A percentile compares a stretch with the other conserved stretches of the same genome.
Evolutionary conservation across 2,113 vertebrate species (phyloP).

Genomic region (Epinephelus lanceolatus): DNA sequence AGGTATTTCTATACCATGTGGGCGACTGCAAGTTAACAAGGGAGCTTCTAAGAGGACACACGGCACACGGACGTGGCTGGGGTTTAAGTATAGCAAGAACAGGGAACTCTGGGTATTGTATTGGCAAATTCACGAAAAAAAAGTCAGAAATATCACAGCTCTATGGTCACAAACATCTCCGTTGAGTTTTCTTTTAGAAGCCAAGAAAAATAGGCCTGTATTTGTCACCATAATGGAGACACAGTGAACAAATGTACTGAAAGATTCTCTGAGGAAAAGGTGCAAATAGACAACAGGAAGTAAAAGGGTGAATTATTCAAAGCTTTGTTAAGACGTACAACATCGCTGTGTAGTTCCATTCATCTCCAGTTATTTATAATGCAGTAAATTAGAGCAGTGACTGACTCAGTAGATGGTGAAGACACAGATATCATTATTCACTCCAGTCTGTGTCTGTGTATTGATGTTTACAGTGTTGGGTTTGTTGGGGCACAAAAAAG

Average conservation of each 20-base stretch:
- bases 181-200: neutral
- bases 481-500: conserved; percentile 59
- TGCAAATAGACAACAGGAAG: conserved; percentile 54
- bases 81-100: conserved; percentile 16
- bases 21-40: conserved; percentile 9
- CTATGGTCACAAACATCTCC: conserved; percentile 4
- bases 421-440: conserved; percentile 61
- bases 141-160: conserved; percentile 18
- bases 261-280: conserved; percentile 20
- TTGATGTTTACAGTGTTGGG: conserved; percentile 56
- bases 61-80: conserved; percentile 34
- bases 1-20: conserved; percentile 46
- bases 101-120: neutral
- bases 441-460: neutral
- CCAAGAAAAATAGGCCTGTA: conserved; percentile 10
- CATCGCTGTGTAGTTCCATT: conserved; percentile 19
- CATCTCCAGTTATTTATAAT: conserved; percentile 43
- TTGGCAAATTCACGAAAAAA: neutral
- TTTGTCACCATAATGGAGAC: neutral
- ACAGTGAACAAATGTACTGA: conserved; percentile 8
- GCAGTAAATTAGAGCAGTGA: conserved; percentile 40
- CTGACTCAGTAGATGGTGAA: conserved; percentile 14
- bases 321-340: conserved; percentile 25
- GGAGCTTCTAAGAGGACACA: conserved; percentile 7
- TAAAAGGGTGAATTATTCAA: conserved; percentile 33